Conservation (phyloP, 2,888 invertebrate genomes). For the Eupithecia tripunctaria region DNA sequence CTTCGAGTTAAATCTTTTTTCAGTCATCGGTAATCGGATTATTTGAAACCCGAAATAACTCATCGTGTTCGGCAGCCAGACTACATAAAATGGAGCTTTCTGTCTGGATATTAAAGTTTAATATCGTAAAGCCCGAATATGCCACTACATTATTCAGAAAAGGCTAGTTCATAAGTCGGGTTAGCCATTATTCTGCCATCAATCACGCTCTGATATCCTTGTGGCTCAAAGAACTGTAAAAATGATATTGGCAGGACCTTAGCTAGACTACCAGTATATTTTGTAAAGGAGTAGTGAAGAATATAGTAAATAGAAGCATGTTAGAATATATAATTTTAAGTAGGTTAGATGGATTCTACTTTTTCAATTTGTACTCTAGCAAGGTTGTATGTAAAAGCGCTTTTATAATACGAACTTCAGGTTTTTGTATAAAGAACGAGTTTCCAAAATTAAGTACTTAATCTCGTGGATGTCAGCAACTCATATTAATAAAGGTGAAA, state of each 20-base stretch:
- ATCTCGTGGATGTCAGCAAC: conserved; percentile 6
- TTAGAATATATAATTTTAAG: too few species aligned
- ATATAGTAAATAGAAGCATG: background rate
- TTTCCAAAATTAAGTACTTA: background rate
- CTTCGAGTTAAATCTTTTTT: conserved; percentile 1
- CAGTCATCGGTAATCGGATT: conserved; percentile 20
- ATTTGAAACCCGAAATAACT: conserved; percentile 15
- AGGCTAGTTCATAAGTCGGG: conserved; percentile 38
- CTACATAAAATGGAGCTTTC: conserved; percentile 10
- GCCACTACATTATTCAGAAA: conserved; percentile 44
- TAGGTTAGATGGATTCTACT: background rate
- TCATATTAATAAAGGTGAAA: conserved; percentile 16
- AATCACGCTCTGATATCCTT: conserved; percentile 56
- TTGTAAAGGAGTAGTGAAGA: background rate
- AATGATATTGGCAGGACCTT: conserved; percentile 36
- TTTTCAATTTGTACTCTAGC: background rate
- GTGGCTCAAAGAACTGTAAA: conserved; percentile 32
- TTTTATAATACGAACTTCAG: too few species aligned
- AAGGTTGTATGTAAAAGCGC: too few species aligned
- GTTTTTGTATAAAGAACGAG: background rate
- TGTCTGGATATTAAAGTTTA: conserved; percentile 11
- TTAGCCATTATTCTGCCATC: conserved; percentile 60
- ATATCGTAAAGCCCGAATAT: conserved; percentile 13
- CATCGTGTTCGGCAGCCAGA: conserved; percentile 1
- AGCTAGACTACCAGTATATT: background rate